Evolutionary conservation across 2,113 vertebrate genomes (phyloP).

Genomic region (Labeo rohita): DNA sequence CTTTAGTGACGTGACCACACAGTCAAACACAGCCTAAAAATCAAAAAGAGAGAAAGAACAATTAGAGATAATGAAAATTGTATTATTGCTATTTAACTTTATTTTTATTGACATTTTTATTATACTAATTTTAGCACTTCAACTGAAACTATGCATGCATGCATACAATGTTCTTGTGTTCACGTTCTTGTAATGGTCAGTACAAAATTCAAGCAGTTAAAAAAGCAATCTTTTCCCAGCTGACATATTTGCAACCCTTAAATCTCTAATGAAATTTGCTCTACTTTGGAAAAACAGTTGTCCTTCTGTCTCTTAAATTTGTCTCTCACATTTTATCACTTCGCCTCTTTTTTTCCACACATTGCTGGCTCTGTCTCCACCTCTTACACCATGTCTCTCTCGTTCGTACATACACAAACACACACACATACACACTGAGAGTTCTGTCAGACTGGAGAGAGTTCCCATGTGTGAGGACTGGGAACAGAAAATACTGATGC

Average conservation of each 20-base stretch:
- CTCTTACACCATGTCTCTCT: neutral
- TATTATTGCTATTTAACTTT: neutral
- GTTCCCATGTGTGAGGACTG: slow-evolving; percentile 5
- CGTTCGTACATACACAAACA: neutral
- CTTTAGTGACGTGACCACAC: slow-evolving; percentile 96
- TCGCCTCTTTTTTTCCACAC: neutral
- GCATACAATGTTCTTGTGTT: neutral
- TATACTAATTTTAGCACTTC: neutral
- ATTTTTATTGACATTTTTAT: neutral
- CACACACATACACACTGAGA: neutral
- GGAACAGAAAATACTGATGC: neutral
- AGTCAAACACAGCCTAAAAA: slow-evolving; percentile 84
- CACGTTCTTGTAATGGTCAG: neutral
- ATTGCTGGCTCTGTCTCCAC: neutral
- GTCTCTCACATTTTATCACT: neutral
- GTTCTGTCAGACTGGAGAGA: slow-evolving; percentile 1
- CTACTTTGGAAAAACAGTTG: neutral
- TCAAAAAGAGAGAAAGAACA: neutral
- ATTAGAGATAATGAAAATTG: neutral
- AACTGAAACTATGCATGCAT: neutral
- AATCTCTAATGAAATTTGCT: neutral
- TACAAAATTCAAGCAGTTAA: neutral
- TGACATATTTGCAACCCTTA: neutral
- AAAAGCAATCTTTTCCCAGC: neutral
- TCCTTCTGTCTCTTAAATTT: neutral